phyloP scores from a whole-genome alignment of 2,888 invertebrate genomes.

The Alsophila aescularia region DNA sequence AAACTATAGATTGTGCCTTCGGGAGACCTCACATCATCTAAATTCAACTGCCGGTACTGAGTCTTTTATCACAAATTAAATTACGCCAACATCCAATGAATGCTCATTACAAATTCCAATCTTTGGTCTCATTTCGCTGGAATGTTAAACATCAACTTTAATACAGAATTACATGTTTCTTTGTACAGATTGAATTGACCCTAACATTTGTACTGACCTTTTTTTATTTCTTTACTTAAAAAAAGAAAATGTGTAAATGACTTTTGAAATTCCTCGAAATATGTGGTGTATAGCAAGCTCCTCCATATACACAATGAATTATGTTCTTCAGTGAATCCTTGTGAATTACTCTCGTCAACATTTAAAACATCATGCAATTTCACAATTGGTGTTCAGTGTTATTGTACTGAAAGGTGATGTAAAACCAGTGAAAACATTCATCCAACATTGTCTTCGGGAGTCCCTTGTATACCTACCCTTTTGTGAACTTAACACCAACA shows the following conservation, averaged over 20 bases:
- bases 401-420: constrained; percentile 80
- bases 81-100: constrained; percentile 77
- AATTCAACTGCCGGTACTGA: constrained; percentile 68
- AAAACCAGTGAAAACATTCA: constrained; percentile 73
- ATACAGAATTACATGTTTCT: constrained; percentile 72
- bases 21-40: constrained; percentile 69
- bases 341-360: constrained; percentile 37
- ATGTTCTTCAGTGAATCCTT: constrained; percentile 40
- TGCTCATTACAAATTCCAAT: constrained; percentile 80
- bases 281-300: constrained; percentile 46
- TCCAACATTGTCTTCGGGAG: constrained; percentile 48
- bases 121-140: constrained; percentile 80
- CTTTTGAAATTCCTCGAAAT: constrained; percentile 33
- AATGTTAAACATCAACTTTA: constrained; percentile 84
- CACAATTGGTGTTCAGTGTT: constrained; percentile 66
- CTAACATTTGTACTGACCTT: constrained; percentile 80
- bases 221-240: constrained; percentile 51
- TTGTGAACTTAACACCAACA: constrained; percentile 35
- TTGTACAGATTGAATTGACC: constrained; percentile 72
- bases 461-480: constrained; percentile 58
- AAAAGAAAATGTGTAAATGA: constrained; percentile 60
- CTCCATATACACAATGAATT: constrained; percentile 45
- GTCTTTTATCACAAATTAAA: constrained; percentile 75
- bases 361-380: constrained; percentile 32
- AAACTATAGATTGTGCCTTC: constrained; percentile 58